These are phyloP conservation scores for Acanthosepion esculentum DNA, from an alignment of 2,888 invertebrate species.

Conservation along the genomic window DNA sequence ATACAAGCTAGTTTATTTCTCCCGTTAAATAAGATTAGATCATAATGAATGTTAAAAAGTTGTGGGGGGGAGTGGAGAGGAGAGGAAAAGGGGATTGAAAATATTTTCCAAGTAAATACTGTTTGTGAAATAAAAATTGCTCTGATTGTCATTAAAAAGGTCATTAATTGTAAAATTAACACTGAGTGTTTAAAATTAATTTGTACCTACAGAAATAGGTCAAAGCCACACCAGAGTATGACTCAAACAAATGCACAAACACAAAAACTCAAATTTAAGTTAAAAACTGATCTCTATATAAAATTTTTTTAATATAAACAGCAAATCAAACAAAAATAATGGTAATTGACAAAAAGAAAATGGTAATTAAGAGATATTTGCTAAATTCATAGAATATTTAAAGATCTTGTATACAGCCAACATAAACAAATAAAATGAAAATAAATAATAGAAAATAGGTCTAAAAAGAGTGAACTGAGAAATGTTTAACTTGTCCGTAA, in stretches of 20 bases:
- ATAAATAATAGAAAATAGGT: no score
- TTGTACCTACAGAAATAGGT: neutral
- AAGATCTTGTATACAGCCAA: neutral
- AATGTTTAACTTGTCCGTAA: neutral
- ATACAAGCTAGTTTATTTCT: conserved; percentile 16
- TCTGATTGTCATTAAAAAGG: neutral
- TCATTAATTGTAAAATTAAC: neutral
- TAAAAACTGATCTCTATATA: neutral
- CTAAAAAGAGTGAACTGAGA: neutral
- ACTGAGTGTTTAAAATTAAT: neutral
- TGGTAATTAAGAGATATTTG: no score
- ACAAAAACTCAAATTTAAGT: no score
- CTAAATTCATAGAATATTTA: neutral
- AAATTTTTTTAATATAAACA: no score
- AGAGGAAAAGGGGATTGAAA: neutral
- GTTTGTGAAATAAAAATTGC: neutral
- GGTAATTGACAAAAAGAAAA: neutral
- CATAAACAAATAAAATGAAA: neutral
- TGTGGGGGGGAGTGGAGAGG: neutral
- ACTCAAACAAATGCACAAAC: neutral
- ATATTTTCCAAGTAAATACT: neutral
- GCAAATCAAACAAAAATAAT: no score
- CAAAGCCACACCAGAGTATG: neutral
- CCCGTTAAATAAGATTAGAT: neutral
- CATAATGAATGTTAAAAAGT: neutral